phyloP scores from a whole-genome alignment of 1,140 invertebrate genomes.

The Drosophila equinoxialis region DNA sequence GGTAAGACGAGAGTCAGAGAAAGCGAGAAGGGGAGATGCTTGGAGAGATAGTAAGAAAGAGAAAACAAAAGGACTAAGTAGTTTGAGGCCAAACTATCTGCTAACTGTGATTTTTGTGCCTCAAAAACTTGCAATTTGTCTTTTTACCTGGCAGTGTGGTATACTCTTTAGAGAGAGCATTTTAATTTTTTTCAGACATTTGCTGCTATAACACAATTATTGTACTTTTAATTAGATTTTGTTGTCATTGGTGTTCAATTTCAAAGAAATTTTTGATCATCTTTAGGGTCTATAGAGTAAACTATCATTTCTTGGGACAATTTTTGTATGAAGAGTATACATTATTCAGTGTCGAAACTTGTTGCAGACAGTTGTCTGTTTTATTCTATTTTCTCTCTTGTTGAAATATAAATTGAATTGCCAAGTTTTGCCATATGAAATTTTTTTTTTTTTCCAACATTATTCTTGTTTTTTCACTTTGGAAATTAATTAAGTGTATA shows the following conservation, averaged over 20 bases:
- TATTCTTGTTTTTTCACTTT: slow-evolving; percentile 30
- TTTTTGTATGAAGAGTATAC: neutral
- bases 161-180: neutral
- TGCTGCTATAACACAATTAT: no score
- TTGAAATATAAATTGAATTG: slow-evolving; percentile 66
- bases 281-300: no score
- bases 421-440: slow-evolving; percentile 64
- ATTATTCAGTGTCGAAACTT: slow-evolving; percentile 10
- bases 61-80: neutral
- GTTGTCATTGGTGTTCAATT: no score
- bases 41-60: neutral
- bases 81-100: slow-evolving; percentile 58
- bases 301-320: no score
- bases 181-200: neutral
- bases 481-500: slow-evolving; percentile 67
- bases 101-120: slow-evolving; percentile 64
- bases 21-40: neutral
- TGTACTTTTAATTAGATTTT: no score
- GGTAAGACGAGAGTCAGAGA: no score
- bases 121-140: slow-evolving; percentile 74
- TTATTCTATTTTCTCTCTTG: slow-evolving; percentile 28
- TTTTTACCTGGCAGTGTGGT: slow-evolving; percentile 41
- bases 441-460: slow-evolving; percentile 24
- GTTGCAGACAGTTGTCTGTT: slow-evolving; percentile 15
- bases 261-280: no score